Evolutionary conservation across 2,888 invertebrate genomes (phyloP).

Genomic region (Caradrina kadenii): DNA sequence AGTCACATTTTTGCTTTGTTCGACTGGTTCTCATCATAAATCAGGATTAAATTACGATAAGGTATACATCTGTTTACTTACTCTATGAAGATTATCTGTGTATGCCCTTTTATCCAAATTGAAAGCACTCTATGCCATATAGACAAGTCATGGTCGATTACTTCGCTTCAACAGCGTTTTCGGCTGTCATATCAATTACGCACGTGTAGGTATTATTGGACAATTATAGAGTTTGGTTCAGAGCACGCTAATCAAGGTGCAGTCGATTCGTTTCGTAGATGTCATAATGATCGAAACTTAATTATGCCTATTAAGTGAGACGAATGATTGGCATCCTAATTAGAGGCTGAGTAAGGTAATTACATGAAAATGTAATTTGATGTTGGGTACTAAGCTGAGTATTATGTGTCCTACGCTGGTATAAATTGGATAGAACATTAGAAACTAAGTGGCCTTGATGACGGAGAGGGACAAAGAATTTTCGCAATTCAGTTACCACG

Average conservation of each 20-base stretch:
- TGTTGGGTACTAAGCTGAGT: conserved; percentile 19
- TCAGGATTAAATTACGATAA: neutral
- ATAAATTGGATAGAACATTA: conserved; percentile 38
- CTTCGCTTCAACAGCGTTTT: conserved; percentile 4
- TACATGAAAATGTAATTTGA: conserved; percentile 46
- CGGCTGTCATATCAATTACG: conserved; percentile 16
- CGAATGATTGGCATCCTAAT: conserved; percentile 55
- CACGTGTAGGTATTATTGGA: neutral
- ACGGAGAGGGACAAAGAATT: conserved; percentile 31
- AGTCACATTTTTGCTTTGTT: neutral
- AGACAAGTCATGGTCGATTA: neutral
- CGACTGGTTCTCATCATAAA: neutral
- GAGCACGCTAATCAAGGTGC: neutral
- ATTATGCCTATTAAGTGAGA: conserved; percentile 37
- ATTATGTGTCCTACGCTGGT: conserved; percentile 31
- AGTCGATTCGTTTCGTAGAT: conserved; percentile 1
- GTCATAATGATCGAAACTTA: conserved; percentile 30
- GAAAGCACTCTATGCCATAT: neutral
- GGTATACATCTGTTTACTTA: neutral
- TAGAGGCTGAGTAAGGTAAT: conserved; percentile 44
- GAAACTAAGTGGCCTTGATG: conserved; percentile 22
- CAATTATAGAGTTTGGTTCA: conserved; percentile 11
- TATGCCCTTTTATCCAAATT: conserved; percentile 1
- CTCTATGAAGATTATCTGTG: neutral
- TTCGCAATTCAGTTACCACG: conserved; percentile 32